phyloP scores from a whole-genome alignment of 2,113 vertebrate species.

The Alaudala cheleensis region DNA sequence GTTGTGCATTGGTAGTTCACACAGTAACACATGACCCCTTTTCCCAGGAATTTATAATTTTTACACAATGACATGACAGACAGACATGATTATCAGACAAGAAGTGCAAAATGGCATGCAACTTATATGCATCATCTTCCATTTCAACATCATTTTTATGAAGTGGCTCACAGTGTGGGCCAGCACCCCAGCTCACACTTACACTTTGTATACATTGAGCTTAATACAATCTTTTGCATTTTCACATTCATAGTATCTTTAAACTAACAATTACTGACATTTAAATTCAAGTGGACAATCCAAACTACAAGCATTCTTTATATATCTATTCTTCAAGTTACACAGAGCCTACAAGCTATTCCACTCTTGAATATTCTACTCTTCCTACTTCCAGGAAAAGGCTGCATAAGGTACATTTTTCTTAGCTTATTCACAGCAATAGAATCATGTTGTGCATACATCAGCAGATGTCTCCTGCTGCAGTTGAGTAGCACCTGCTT shows the following conservation, averaged over 20 bases:
- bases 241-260: slow-evolving; percentile 45
- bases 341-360: not conserved
- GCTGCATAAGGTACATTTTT: slow-evolving; percentile 13
- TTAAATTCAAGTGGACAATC: slow-evolving; percentile 28
- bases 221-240: slow-evolving; percentile 41
- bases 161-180: not conserved
- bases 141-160: not conserved
- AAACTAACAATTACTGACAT: not conserved
- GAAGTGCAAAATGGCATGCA: slow-evolving; percentile 48
- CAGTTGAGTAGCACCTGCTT: slow-evolving; percentile 14
- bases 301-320: slow-evolving; percentile 6
- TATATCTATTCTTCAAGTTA: not conserved
- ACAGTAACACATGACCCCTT: not conserved
- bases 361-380: not conserved
- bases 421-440: slow-evolving; percentile 17
- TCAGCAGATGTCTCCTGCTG: slow-evolving; percentile 19
- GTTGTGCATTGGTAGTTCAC: not conserved
- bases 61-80: not conserved
- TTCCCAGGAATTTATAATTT: not conserved
- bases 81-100: slow-evolving; percentile 4
- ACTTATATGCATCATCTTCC: not conserved
- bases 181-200: not conserved
- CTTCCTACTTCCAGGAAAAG: slow-evolving; percentile 11
- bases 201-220: not conserved
- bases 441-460: not conserved